Evolutionary conservation across 2,888 invertebrate species (phyloP), one percentile per base, ranked within the genome.

Genomic region (Bombylius major): DNA sequence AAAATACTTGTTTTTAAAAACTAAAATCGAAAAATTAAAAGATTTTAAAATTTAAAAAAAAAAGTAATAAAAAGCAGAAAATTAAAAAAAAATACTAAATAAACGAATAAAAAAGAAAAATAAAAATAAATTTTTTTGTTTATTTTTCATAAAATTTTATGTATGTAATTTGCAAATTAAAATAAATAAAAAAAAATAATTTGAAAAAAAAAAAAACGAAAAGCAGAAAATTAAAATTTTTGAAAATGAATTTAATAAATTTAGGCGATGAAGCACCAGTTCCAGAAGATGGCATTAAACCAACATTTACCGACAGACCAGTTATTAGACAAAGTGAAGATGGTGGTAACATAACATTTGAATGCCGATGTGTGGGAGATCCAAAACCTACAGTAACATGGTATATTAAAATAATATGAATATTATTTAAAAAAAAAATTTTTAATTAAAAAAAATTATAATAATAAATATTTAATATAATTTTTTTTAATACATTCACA

Each of bases 291-390:
- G 91, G 87, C 76, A 89, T 91, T 77, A 95, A 93, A 79, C 97
- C 98, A 66, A 93, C 94, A 66, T 98, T 97, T 80, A 95, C 96
- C 71, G 95, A 96, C 83, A 86, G 96, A 78, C 97, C 97, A 61
- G 85, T 93, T 73, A 95, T 97, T 77, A 86, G 91, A 79, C 97
- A 97, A 80, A 90, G 92, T 70, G 93, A 94, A 70, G 94, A 94
- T 79, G 94, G 94, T 70, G 87, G 87, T 75, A 91, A 87, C 78
- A 91, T 98, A 71, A 86, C 89, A 69, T 96, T 98, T 79, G 94
- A 95, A 80, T 97, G 96, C 80, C 83, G 94, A 79, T 88, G 97
- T 76, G 94, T 93, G 73, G 96, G 96, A 72, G 94, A 95, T 78
- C 97, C 97, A 64, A 89, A 89, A 79, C 96, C 97, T 70, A 86